Evolutionary conservation across 2,797 vertebrate genomes (phyloP).

Genomic region (Ctenochaetus hawaiiensis): DNA sequence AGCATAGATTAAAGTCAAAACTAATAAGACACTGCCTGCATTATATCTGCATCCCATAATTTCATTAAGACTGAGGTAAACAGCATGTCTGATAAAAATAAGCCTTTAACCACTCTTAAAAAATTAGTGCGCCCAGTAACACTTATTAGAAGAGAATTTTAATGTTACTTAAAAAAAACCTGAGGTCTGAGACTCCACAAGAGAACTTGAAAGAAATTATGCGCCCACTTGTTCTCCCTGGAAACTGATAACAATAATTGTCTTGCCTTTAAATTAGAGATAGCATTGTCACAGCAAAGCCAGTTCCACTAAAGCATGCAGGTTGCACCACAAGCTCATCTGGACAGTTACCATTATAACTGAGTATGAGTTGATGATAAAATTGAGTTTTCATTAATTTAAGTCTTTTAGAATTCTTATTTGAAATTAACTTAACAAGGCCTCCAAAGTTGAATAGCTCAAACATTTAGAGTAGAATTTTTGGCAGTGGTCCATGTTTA

Average conservation of each 20-base stretch:
- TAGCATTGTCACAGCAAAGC: constrained; percentile 17
- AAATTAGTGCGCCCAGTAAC: neutral
- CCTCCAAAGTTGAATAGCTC: neutral
- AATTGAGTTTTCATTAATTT: neutral
- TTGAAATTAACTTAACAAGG: neutral
- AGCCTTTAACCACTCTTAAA: neutral
- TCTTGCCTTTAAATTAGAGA: constrained; percentile 3
- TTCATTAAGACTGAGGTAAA: neutral
- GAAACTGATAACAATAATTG: constrained; percentile 21
- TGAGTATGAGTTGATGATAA: neutral
- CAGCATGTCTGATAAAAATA: neutral
- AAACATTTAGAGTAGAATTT: neutral
- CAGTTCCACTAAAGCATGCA: neutral
- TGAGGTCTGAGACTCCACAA: constrained; percentile 14
- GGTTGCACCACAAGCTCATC: neutral
- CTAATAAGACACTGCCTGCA: neutral
- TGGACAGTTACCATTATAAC: neutral
- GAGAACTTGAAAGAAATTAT: constrained; percentile 25
- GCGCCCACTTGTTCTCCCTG: constrained; percentile 18
- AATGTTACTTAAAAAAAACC: neutral
- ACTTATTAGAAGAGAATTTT: neutral
- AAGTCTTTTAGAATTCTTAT: neutral
- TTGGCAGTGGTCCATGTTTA: neutral
- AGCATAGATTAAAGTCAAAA: constrained; percentile 1
- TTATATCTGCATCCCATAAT: neutral